Conservation (phyloP, 2,113 vertebrate species). For the Colius striatus region DNA sequence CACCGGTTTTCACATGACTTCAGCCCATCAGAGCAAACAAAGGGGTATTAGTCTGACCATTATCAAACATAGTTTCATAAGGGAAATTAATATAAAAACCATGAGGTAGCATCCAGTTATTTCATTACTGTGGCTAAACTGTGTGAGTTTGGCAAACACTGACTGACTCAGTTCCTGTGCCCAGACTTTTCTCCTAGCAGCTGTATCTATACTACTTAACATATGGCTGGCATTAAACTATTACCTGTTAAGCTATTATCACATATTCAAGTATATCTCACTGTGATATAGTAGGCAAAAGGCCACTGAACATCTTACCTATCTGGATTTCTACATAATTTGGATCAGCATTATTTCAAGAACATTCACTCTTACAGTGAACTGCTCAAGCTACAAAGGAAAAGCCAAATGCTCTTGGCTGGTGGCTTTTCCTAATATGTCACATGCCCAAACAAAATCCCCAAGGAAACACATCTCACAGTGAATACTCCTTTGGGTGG, state of each 20-base stretch:
- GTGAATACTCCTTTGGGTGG: neutral
- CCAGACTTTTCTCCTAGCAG: neutral
- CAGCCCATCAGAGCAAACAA: neutral
- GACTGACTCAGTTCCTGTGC: neutral
- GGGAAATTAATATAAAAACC: constrained; percentile 25
- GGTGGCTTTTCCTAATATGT: neutral
- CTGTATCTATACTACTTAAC: neutral
- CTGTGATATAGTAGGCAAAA: neutral
- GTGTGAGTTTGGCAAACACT: neutral
- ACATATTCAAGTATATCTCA: neutral
- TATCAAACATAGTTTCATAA: constrained; percentile 13
- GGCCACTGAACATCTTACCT: neutral
- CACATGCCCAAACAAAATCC: neutral
- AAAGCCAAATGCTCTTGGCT: neutral
- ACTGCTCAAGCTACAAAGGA: neutral
- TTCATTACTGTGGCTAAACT: constrained; percentile 6
- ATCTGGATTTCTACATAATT: neutral
- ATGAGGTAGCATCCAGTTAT: constrained; percentile 15
- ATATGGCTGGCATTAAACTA: neutral
- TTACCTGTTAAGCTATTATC: neutral
- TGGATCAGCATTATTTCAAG: neutral
- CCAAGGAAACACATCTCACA: neutral
- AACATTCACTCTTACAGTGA: neutral
- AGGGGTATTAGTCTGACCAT: neutral
- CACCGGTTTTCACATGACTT: constrained; percentile 33